A percentile compares a stretch with the other conserved stretches of the same genome.
These are phyloP conservation scores for Oplegnathus fasciatus DNA, from an alignment of 2,113 vertebrate genomes.

Conservation along the genomic window DNA sequence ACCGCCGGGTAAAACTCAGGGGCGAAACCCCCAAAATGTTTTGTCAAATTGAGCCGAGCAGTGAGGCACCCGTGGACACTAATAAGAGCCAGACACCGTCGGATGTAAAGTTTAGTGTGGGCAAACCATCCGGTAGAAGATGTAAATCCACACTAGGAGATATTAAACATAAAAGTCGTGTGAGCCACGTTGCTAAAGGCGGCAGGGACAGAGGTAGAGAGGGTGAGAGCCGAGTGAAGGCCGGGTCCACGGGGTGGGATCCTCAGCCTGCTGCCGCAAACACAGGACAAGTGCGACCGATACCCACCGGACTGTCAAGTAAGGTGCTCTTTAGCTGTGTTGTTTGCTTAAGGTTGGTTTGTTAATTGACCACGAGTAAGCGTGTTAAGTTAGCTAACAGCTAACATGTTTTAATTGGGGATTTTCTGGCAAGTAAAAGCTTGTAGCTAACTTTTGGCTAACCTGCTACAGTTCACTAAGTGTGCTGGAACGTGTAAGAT, in stretches of 20 bases:
- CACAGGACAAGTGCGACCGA: neutral
- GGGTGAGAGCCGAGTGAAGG: neutral
- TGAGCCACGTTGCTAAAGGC: neutral
- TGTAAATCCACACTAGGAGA: rapidly evolving
- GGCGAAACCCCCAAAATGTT: neutral
- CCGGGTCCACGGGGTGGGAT: neutral
- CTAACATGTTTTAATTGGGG: neutral
- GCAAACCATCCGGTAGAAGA: too few relatives aligned
- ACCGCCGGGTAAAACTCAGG: neutral
- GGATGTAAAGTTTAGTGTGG: too few relatives aligned
- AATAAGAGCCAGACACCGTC: neutral
- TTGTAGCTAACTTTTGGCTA: slow-evolving; percentile 8
- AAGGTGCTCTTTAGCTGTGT: slow-evolving; percentile 21
- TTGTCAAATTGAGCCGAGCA: too few relatives aligned
- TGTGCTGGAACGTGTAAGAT: neutral
- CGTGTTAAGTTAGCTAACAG: neutral
- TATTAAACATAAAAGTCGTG: neutral
- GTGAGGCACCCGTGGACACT: too few relatives aligned
- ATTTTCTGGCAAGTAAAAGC: neutral
- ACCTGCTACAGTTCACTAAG: neutral
- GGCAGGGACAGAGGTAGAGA: neutral
- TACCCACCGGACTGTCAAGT: slow-evolving; percentile 32
- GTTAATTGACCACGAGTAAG: rapidly evolving
- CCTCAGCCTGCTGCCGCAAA: neutral
- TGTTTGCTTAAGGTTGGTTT: neutral